Conservation (phyloP, 2,888 invertebrate genomes). For the Auanema freiburgensis region DNA sequence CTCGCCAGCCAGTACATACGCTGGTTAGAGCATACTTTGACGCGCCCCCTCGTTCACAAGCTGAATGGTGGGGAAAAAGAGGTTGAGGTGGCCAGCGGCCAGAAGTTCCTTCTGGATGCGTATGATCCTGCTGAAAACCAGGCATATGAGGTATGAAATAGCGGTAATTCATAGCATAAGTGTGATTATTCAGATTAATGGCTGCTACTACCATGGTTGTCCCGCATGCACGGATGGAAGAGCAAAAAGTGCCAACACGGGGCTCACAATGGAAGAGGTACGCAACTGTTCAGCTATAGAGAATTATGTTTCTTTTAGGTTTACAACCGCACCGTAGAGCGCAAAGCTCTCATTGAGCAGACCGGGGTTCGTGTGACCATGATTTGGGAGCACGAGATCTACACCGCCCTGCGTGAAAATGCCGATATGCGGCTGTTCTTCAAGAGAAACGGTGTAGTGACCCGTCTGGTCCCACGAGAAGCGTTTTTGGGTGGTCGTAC, state of each 20-base stretch:
- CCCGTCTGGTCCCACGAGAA: background rate
- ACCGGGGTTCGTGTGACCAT: background rate
- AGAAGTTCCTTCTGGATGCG: too few species aligned
- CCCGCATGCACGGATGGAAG: too few species aligned
- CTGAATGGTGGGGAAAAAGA: background rate
- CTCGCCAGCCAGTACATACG: too few species aligned
- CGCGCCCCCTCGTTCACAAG: background rate
- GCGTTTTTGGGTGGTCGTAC: constrained; percentile 1
- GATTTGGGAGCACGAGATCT: constrained; percentile 1
- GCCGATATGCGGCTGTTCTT: background rate
- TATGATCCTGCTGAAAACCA: too few species aligned
- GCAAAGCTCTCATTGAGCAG: background rate
- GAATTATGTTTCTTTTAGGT: too few species aligned
- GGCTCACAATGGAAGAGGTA: too few species aligned
- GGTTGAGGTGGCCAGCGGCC: too few species aligned
- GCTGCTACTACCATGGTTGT: constrained; percentile 2
- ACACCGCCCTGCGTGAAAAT: background rate
- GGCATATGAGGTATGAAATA: too few species aligned
- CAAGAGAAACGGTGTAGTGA: background rate
- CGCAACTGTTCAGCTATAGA: too few species aligned
- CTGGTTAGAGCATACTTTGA: background rate
- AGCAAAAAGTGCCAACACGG: too few species aligned
- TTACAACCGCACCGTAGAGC: background rate
- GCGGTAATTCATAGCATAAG: too few species aligned
- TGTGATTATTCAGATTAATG: too few species aligned